Conservation (phyloP, 1,140 invertebrate genomes). For the Calosoma granatense region DNA sequence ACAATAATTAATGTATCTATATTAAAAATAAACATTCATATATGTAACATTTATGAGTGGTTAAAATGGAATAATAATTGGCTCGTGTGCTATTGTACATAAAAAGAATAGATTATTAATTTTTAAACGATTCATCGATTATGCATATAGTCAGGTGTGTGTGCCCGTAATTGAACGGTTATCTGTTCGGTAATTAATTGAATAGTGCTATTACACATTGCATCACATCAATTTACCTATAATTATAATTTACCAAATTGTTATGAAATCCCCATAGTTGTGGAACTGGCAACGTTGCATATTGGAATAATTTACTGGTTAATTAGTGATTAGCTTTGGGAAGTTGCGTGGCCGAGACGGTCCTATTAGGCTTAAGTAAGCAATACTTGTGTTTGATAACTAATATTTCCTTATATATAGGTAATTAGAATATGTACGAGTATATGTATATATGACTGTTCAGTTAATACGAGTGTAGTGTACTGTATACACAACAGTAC, state of each 20-base stretch:
- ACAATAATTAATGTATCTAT: no score
- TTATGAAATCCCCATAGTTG: neutral
- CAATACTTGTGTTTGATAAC: neutral
- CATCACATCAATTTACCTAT: neutral
- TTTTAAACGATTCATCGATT: no score
- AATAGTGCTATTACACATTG: neutral
- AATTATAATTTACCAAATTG: constrained; percentile 7
- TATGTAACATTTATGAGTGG: no score
- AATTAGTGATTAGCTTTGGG: neutral
- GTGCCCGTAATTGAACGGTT: neutral
- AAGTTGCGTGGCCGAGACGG: neutral
- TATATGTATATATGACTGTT: constrained; percentile 1
- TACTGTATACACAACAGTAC: no score
- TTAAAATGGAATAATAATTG: no score
- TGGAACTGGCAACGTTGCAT: neutral
- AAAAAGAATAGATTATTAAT: no score
- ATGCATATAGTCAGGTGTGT: no score
- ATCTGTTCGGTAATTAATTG: neutral
- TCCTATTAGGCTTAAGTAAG: neutral
- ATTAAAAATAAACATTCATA: no score
- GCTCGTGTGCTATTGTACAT: no score
- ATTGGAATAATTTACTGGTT: neutral
- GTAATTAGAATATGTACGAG: neutral
- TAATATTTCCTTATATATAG: neutral
- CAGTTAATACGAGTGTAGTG: no score